phyloP scores from a whole-genome alignment of 2,888 invertebrate genomes.

The Minunthozetes semirufus region DNA sequence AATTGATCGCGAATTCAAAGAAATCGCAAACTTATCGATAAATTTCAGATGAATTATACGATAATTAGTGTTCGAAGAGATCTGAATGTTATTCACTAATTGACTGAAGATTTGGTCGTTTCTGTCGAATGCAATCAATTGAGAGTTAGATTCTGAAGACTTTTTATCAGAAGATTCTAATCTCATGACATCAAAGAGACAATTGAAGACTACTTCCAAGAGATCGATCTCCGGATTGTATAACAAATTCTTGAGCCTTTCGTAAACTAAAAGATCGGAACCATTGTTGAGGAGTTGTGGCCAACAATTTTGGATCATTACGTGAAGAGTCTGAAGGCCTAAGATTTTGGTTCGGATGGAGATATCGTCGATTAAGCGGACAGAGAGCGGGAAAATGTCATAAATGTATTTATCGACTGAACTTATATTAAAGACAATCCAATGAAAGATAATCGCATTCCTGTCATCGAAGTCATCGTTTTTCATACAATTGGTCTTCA shows the following conservation, averaged over 20 bases:
- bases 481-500: background rate
- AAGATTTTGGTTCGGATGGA: background rate
- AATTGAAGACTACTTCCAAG: background rate
- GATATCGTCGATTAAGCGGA: background rate
- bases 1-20: background rate
- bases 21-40: background rate
- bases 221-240: background rate
- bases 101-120: background rate
- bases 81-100: background rate
- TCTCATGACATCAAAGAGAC: background rate
- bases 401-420: background rate
- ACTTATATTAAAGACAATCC: background rate
- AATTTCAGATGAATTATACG: conserved; percentile 19
- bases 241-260: background rate
- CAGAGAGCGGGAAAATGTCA: background rate
- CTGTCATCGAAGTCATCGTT: background rate
- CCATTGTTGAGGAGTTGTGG: background rate
- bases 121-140: background rate
- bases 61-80: background rate
- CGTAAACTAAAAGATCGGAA: background rate
- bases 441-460: background rate
- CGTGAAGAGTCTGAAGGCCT: background rate
- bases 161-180: background rate
- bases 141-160: background rate
- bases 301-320: background rate